phyloP scores from a whole-genome alignment of 2,113 vertebrate species.

The Psettodes erumei region DNA sequence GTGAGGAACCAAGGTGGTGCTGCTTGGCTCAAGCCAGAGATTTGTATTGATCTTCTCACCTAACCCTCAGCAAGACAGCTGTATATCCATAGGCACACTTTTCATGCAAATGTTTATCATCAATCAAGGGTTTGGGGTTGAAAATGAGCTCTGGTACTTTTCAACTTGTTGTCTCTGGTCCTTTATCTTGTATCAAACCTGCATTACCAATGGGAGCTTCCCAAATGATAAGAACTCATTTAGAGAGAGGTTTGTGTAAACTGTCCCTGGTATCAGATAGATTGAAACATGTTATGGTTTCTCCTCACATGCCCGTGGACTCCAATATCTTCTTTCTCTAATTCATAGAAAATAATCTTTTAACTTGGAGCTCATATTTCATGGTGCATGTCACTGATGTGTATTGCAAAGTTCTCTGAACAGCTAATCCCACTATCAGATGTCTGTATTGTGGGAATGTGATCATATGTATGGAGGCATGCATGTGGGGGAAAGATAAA shows the following conservation, averaged over 20 bases:
- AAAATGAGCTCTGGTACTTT: no score
- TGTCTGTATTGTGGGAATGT: constrained; percentile 30
- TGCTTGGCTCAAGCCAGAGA: no score
- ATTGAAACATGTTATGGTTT: neutral
- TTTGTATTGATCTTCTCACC: no score
- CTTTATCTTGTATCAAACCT: neutral
- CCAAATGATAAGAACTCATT: constrained; percentile 1
- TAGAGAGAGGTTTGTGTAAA: neutral
- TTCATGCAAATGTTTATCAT: no score
- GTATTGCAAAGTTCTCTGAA: constrained; percentile 18
- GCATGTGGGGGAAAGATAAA: constrained; percentile 27
- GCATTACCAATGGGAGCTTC: neutral
- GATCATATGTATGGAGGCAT: constrained; percentile 19
- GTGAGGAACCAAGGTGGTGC: no score
- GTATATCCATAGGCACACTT: no score
- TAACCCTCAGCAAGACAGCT: no score
- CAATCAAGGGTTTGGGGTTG: no score
- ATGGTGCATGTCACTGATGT: neutral
- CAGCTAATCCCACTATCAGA: constrained; percentile 51
- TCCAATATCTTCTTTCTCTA: constrained; percentile 7
- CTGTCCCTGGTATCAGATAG: neutral
- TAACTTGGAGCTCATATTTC: constrained; percentile 18
- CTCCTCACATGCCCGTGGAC: neutral
- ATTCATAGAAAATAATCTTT: constrained; percentile 38
- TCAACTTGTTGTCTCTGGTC: neutral